Evolutionary conservation across 1,140 invertebrate species (phyloP).

Genomic region (Arctopsyche grandis): DNA sequence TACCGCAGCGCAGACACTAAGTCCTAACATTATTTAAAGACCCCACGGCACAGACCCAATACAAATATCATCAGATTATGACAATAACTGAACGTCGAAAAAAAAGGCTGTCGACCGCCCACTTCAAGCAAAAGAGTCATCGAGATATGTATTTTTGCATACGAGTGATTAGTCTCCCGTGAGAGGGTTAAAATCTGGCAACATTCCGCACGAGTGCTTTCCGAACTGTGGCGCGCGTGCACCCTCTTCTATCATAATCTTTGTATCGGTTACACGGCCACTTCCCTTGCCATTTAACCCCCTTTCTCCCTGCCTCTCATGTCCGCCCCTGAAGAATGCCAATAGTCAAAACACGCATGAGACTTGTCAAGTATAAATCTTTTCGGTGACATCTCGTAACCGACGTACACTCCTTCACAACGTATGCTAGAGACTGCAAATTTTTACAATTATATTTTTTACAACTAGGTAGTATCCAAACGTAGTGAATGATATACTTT

Average conservation of each 20-base stretch:
- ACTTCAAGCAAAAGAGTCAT: background rate
- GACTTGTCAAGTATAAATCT: constrained; percentile 54
- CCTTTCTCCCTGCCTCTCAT: constrained; percentile 11
- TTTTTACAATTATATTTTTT: too few species aligned
- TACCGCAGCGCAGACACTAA: constrained; percentile 20
- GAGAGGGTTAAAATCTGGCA: too few species aligned
- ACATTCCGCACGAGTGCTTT: background rate
- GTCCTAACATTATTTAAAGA: constrained; percentile 28
- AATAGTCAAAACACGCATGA: constrained; percentile 53
- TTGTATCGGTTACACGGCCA: constrained; percentile 53
- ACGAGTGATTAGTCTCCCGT: background rate
- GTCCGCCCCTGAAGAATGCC: constrained; percentile 28
- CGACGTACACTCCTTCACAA: background rate
- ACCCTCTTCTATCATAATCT: constrained; percentile 40
- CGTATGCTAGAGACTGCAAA: background rate
- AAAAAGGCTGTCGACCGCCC: background rate
- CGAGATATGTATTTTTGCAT: background rate
- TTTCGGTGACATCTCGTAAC: constrained; percentile 41
- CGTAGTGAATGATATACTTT: too few species aligned
- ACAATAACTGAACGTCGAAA: background rate
- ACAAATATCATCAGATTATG: background rate
- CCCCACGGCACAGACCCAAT: background rate
- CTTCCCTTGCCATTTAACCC: constrained; percentile 39
- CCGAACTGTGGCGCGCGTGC: background rate
- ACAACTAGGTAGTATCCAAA: too few species aligned